These are phyloP conservation scores for Crambe crambe DNA, from an alignment of 37 sponge, comb jelly and placozoan genomes.

Conservation along the genomic window DNA sequence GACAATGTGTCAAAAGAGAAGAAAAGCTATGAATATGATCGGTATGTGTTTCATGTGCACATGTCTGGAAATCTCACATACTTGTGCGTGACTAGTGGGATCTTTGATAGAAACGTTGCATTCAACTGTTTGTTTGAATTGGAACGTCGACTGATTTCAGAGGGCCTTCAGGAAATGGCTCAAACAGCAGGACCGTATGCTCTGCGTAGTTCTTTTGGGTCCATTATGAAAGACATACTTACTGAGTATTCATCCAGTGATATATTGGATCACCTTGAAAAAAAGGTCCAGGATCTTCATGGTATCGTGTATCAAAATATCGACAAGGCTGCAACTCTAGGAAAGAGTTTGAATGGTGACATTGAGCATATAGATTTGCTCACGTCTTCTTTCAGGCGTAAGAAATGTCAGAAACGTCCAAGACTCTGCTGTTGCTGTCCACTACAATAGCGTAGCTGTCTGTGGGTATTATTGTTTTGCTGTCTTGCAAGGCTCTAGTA, in stretches of 20 bases:
- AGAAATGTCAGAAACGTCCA: no score
- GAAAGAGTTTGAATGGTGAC: slow-evolving; percentile 3
- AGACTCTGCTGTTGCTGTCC: no score
- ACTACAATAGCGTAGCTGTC: no score
- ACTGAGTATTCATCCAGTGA: background rate
- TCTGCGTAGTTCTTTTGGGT: background rate
- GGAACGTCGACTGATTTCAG: background rate
- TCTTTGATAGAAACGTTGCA: slow-evolving; percentile 27
- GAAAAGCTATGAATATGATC: slow-evolving; percentile 9
- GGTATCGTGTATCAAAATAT: slow-evolving; percentile 13
- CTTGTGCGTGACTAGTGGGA: slow-evolving; percentile 11
- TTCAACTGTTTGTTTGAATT: slow-evolving; percentile 8
- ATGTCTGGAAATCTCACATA: background rate
- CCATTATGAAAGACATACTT: background rate
- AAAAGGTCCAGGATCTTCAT: slow-evolving; percentile 9
- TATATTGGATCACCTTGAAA: background rate
- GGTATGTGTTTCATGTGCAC: slow-evolving; percentile 4
- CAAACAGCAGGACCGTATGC: slow-evolving; percentile 3
- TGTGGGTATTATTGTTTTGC: no score
- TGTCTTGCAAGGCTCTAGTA: no score
- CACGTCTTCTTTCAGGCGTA: background rate
- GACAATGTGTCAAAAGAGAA: background rate
- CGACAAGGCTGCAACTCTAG: slow-evolving; percentile 2
- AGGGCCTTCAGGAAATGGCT: slow-evolving; percentile 7
- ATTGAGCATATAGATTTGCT: slow-evolving; percentile 11